Evolutionary conservation across 2,888 invertebrate species (phyloP).

Genomic region (Anticlea derivata): DNA sequence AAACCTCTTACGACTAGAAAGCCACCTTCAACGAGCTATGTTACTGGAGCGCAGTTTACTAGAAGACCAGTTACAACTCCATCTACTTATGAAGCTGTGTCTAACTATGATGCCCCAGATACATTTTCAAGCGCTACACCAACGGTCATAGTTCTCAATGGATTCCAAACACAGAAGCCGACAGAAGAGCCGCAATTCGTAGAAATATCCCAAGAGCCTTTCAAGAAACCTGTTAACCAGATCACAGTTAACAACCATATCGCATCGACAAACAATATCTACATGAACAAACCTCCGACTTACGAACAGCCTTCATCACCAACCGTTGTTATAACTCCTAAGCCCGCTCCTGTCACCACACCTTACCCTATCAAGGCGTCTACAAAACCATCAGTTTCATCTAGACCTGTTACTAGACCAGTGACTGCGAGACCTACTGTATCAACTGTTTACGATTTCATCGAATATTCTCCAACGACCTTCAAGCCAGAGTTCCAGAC

Average conservation of each 20-base stretch:
- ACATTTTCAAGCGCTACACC: slow-evolving; percentile 77
- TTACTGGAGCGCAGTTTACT: slow-evolving; percentile 74
- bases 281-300: slow-evolving; percentile 64
- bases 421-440: slow-evolving; percentile 28
- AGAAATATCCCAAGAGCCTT: slow-evolving; percentile 80
- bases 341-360: slow-evolving; percentile 80
- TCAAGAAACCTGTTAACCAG: slow-evolving; percentile 73
- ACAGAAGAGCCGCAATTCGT: slow-evolving; percentile 63
- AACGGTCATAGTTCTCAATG: slow-evolving; percentile 72
- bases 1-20: slow-evolving; percentile 61
- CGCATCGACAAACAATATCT: slow-evolving; percentile 82
- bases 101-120: slow-evolving; percentile 64
- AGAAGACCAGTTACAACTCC: slow-evolving; percentile 72
- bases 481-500: slow-evolving; percentile 84
- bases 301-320: slow-evolving; percentile 82
- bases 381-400: slow-evolving; percentile 9
- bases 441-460: slow-evolving; percentile 51
- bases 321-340: slow-evolving; percentile 87
- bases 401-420: slow-evolving; percentile 6
- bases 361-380: slow-evolving; percentile 59
- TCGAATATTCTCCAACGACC: slow-evolving; percentile 65
- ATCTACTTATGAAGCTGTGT: slow-evolving; percentile 31
- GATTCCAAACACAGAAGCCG: slow-evolving; percentile 62
- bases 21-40: slow-evolving; percentile 76
- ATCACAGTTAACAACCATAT: slow-evolving; percentile 86